A percentile compares a stretch with the other conserved stretches of the same genome.
phyloP scores from a whole-genome alignment of 2,888 invertebrate genomes.

The Cremastobaeus sp. region DNA sequence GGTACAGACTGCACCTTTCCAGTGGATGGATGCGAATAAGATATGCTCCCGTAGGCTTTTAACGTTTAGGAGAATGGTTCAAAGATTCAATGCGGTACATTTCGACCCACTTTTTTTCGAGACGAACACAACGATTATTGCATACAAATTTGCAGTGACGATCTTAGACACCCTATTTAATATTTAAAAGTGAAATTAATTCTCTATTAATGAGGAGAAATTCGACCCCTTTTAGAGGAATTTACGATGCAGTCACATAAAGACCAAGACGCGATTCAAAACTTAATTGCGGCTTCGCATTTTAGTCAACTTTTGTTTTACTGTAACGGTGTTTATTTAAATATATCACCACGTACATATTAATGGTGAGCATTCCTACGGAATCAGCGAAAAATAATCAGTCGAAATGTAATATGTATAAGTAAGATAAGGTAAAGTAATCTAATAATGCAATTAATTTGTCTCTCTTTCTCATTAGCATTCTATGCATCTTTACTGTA shows the following conservation, averaged over 20 bases:
- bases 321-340: too few relatives aligned
- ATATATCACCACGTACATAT: too few relatives aligned
- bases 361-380: too few relatives aligned
- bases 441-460: too few relatives aligned
- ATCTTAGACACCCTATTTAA: conserved; percentile 28
- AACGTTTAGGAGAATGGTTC: conserved; percentile 31
- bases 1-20: conserved; percentile 42
- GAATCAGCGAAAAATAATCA: too few relatives aligned
- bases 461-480: too few relatives aligned
- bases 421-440: too few relatives aligned
- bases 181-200: conserved; percentile 51
- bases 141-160: conserved; percentile 32
- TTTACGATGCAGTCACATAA: conserved; percentile 12
- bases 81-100: conserved; percentile 21
- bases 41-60: conserved; percentile 44
- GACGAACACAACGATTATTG: conserved; percentile 20
- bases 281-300: too few relatives aligned
- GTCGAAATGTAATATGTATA: too few relatives aligned
- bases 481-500: too few relatives aligned
- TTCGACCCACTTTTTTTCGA: conserved; percentile 26
- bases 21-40: conserved; percentile 36
- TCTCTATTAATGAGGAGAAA: conserved; percentile 41
- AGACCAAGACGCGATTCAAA: too few relatives aligned
- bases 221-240: conserved; percentile 17
- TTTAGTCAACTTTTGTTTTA: too few relatives aligned